Evolutionary conservation across 2,888 invertebrate species (phyloP), one percentile per base, ranked within the genome.

Genomic region (Caenorhabditis becei): DNA sequence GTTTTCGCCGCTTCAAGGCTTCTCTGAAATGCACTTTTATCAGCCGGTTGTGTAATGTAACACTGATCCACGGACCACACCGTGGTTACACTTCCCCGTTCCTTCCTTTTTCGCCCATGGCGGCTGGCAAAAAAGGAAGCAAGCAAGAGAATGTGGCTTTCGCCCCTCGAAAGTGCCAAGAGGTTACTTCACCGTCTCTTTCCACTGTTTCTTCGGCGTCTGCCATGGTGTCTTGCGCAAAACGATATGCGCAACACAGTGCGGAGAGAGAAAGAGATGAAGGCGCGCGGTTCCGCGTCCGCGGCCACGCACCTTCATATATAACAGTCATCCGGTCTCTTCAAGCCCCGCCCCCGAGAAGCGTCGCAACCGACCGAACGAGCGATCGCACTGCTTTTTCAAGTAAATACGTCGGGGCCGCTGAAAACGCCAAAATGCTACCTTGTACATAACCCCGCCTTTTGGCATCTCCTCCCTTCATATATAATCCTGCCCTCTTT

Each of bases 221-320:
- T 74, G 47, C 74, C 24, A 28, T 59, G 32, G n/a, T 28, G 26
- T 61, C 49, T 41, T 20, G 61, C 61, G 66, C 66, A 72, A 70
- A 35, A 70, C 51, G 41, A 61, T 53, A 72, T 59, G 61, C 71
- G 71, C 78, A 56, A 59, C 70, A 58, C 41, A 47, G 32, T 16
- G n/a, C 26, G 35, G 54, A 54, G 54, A 54, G 54, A 28, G 26
- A 14, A 18, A 23, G 51, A 51, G 51, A 51, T 23, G 51, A 58
- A 53, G 66, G 66, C 62, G 65, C 62, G 78, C 69, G 80, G 84
- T 84, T 84, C 84, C 84, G 84, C 84, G 84, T 80, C 84, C 72
- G 84, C 84, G 84, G 62, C 84, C 82, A 77, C 77, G 63, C 69
- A 72, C 58, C 77, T 75, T 79, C 80, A 74, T 80, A 80, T 75